Evolutionary conservation across 1,140 invertebrate genomes (phyloP).

Genomic region (Apocrypta bakeri): DNA sequence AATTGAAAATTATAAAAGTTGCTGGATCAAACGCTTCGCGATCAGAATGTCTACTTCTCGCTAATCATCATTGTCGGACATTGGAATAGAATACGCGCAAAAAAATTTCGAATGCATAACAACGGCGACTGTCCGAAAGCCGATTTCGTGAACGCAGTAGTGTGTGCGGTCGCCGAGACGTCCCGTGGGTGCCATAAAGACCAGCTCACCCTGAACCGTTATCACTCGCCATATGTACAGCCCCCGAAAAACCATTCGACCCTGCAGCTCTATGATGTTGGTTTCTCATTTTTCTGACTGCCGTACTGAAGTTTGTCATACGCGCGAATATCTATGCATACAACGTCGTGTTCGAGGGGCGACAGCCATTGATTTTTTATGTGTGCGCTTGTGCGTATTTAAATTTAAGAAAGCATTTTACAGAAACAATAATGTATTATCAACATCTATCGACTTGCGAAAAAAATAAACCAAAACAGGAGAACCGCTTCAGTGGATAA

Average conservation of each 20-base stretch:
- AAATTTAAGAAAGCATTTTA: too few species aligned
- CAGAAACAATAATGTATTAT: too few species aligned
- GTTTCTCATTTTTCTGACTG: not conserved
- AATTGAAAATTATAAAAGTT: constrained; percentile 34
- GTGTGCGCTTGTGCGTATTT: too few species aligned
- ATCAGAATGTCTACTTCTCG: too few species aligned
- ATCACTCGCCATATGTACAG: constrained; percentile 66
- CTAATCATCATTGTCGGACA: not conserved
- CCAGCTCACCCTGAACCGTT: constrained; percentile 59
- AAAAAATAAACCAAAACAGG: too few species aligned
- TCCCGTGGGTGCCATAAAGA: constrained; percentile 71
- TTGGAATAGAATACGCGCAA: too few species aligned
- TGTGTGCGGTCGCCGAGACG: constrained; percentile 58
- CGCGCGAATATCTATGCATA: not conserved
- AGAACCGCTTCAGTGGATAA: constrained; percentile 3
- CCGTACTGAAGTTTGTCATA: not conserved
- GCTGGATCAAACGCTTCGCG: too few species aligned
- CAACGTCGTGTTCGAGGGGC: too few species aligned
- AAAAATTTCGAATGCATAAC: not conserved
- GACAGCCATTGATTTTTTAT: not conserved
- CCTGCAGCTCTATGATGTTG: not conserved
- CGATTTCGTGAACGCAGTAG: constrained; percentile 62
- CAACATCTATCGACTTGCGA: too few species aligned
- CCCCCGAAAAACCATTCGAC: not conserved
- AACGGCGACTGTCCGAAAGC: too few species aligned